Conservation (phyloP, 2,113 vertebrate species). For the Charadrius vociferus region DNA sequence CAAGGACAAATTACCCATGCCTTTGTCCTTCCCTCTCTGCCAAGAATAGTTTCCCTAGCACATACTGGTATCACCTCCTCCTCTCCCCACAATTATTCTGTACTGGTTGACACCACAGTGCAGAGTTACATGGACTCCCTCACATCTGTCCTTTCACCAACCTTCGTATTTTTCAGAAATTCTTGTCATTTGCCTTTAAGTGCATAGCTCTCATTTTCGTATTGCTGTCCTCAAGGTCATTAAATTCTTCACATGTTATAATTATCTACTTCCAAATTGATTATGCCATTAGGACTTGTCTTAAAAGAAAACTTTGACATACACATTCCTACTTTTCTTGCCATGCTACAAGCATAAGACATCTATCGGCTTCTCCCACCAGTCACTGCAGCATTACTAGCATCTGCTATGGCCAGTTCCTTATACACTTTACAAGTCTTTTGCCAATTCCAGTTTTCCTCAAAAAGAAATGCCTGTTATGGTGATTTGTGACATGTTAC, state of each 20-base stretch:
- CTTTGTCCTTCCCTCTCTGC: neutral
- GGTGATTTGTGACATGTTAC: neutral
- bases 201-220: neutral
- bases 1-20: neutral
- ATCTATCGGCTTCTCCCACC: neutral
- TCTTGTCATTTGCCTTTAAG: neutral
- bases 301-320: neutral
- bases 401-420: neutral
- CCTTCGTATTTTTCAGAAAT: neutral
- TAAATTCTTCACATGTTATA: neutral
- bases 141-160: neutral
- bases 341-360: neutral
- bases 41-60: neutral
- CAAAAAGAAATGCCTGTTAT: neutral
- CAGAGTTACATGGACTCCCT: neutral
- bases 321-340: neutral
- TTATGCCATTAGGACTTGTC: neutral
- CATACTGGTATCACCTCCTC: no score
- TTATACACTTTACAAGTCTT: neutral
- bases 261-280: neutral
- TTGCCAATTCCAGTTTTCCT: neutral
- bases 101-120: neutral
- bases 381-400: neutral
- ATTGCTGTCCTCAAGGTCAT: neutral
- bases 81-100: neutral